Evolutionary conservation across 2,888 invertebrate species (phyloP).

Genomic region (Diogma glabrata): DNA sequence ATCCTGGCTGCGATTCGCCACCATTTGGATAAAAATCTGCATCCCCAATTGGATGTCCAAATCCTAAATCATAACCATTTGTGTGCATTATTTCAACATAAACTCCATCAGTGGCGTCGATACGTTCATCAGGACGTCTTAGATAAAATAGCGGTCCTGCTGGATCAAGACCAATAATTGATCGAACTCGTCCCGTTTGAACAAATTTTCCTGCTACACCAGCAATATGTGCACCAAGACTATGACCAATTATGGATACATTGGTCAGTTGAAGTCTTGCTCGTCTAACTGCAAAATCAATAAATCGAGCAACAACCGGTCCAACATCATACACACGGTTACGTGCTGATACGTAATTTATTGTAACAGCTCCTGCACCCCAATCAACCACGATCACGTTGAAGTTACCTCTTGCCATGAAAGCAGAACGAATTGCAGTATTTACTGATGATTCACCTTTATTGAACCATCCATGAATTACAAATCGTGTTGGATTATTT

Average conservation of each 20-base stretch:
- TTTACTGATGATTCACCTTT: slow-evolving; percentile 20
- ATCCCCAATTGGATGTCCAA: slow-evolving; percentile 28
- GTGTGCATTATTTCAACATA: not conserved
- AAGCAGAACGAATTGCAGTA: slow-evolving; percentile 19
- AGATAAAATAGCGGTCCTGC: slow-evolving; percentile 5
- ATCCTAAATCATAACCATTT: slow-evolving; percentile 29
- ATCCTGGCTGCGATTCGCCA: slow-evolving; percentile 33
- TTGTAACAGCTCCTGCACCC: slow-evolving; percentile 32
- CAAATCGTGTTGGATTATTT: slow-evolving; percentile 19
- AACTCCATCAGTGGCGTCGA: not conserved
- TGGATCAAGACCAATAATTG: slow-evolving; percentile 7
- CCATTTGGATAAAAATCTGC: slow-evolving; percentile 36
- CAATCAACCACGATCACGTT: slow-evolving; percentile 32
- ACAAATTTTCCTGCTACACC: slow-evolving; percentile 45
- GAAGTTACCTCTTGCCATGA: slow-evolving; percentile 26
- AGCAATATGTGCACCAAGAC: slow-evolving; percentile 46
- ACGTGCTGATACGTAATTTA: slow-evolving; percentile 29
- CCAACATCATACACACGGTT: slow-evolving; percentile 15
- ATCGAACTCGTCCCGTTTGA: slow-evolving; percentile 20
- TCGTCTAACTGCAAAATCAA: not conserved
- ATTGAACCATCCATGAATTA: slow-evolving; percentile 21
- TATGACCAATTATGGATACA: slow-evolving; percentile 45
- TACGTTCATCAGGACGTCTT: not conserved
- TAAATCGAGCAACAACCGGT: not conserved
- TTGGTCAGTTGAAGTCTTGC: no score